A percentile compares a stretch with the other conserved stretches of the same genome.
phyloP scores from a whole-genome alignment of 2,797 vertebrate genomes.

The Thunnus albacares region DNA sequence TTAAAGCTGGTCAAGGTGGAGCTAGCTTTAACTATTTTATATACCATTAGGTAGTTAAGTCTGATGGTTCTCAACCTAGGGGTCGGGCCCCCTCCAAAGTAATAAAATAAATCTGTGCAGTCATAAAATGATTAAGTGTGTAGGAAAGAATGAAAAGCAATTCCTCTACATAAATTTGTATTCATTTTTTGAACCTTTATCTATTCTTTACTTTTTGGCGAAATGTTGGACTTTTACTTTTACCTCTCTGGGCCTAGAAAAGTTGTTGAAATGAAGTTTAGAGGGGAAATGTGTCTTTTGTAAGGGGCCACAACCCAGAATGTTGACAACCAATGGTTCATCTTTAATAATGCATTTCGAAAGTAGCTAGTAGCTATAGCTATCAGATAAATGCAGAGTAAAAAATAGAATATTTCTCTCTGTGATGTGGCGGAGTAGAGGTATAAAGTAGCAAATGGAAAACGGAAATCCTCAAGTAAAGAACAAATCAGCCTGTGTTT shows the following conservation, averaged over 20 bases:
- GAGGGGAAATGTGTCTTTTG: not conserved
- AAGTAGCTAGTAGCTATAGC: not conserved
- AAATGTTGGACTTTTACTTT: not conserved
- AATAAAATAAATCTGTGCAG: constrained; percentile 17
- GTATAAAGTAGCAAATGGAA: not conserved
- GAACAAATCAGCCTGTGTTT: constrained; percentile 45
- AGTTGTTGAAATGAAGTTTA: constrained; percentile 4
- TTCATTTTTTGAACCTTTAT: not conserved
- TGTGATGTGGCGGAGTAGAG: not conserved
- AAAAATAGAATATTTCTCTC: not conserved
- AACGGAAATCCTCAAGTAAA: not conserved
- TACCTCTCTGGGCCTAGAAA: not conserved
- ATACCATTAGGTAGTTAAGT: not conserved
- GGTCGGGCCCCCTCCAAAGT: not conserved
- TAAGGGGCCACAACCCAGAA: not conserved
- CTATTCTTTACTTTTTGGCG: not conserved
- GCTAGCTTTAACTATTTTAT: not conserved
- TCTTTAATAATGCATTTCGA: not conserved
- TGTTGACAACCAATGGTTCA: not conserved
- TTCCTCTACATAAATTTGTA: not conserved
- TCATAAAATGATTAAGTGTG: too few species aligned
- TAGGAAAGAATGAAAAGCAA: not conserved
- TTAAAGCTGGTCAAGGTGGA: constrained; percentile 1
- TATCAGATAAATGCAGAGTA: not conserved
- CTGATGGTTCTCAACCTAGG: not conserved